Evolutionary conservation across 2,113 vertebrate species (phyloP).

Genomic region (zebrafish (Danio rerio)): GRCz12tu NC_133200.1:12017501-12018000

Average conservation of each 20-base stretch:
- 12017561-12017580: neutral
- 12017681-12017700: neutral
- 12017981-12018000: no score
- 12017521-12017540: neutral
- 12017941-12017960: no score
- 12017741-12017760: neutral
- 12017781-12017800: neutral
- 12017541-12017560: slow-evolving; percentile 18
- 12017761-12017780: neutral
- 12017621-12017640: slow-evolving; percentile 7
- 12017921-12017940: no score
- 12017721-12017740: neutral
- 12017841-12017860: neutral
- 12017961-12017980: no score
- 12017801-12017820: neutral
- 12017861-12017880: neutral
- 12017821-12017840: neutral
- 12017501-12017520: neutral
- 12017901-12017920: no score
- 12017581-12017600: neutral
- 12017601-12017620: neutral
- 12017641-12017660: slow-evolving; percentile 17
- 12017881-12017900: no score
- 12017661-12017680: neutral
- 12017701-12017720: neutral